Evolutionary conservation across 2,888 invertebrate species (phyloP), one percentile per base, ranked within the genome.

Genomic region (Rapana venosa): DNA sequence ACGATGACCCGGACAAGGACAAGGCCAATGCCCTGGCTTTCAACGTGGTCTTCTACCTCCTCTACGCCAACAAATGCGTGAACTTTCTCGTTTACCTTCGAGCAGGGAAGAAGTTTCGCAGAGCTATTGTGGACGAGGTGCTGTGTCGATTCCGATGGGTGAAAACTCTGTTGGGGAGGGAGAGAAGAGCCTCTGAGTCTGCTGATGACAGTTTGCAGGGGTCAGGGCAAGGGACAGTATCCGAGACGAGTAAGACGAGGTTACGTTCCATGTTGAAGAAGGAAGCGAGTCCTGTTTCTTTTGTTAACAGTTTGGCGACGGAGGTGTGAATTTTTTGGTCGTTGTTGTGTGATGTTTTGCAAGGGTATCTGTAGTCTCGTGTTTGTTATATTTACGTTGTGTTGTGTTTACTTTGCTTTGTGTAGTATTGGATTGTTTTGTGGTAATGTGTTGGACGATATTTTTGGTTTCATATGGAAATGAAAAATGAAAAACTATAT

Each of bases 31-130:
- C 92, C 56, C 90, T 94, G 26, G 87, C 92, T 0, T 94, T 94
- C 90, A 93, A 93, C 32, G 89, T 93, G 17, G 93, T 94, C 5
- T 93, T 94, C 91, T 94, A 94, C 85, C 92, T 93, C 91, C 86
- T 94, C 0, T 94, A 94, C 87, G 92, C 94, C 32, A 94, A 94
- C 90, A 94, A 94, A 88, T 94, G 94, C 90, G 93, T 93, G 32
- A 94, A 93, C 85, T 94, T 94, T 89, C 92, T 93, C 88, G 92
- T 94, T 90, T 94, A 94, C 88, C 92, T 93, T 79, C 90, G 92
- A 20, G 93, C 93, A 15, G 94, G 94, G 70, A 91, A 92, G 35
- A 89, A 92, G 70, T 94, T 94, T 87, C 91, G 94, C 86, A 91
- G 91, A 20, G 93, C 93, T 17, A 88, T 94, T 6, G 20, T 77